Base-by-base conservation (phyloP, 2,797 vertebrate genomes). In the Aplochiton taeniatus region DNA sequence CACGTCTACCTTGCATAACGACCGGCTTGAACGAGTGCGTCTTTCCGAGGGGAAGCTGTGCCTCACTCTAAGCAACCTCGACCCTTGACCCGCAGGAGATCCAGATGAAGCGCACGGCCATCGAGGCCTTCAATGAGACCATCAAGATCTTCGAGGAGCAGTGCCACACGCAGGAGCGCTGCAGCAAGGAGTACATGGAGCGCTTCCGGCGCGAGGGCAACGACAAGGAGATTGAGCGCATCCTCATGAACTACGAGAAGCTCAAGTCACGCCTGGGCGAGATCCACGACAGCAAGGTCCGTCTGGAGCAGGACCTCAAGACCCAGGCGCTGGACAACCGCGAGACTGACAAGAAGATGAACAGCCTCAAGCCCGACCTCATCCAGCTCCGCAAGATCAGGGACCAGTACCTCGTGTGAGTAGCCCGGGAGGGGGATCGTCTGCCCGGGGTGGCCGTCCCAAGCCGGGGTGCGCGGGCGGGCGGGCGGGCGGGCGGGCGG, bases 101-200 rank as follows among this genome's bases (percentile, higher is more conserved):
- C 85, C 97, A 99, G 89, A 97, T 97, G 95, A 99, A 98, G 84
- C 92, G 95, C 63, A 98, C 97, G 0, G 96, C 97, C 73, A 97
- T 98, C 14, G 96, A 98, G 85, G 96, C 96, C 68, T 99, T 99
- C 90, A 98, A 95, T 76, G 96, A 99, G 88, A 99, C 97, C 78
- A 98, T 98, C 88, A 96, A 96, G 91, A 99, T 99, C 84, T 99
- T 99, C 72, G 96, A 99, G 87, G 96, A 98, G 64, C 97, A 98
- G 79, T 97, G 95, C 83, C 93, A 94, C 79, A 94, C 95, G 0
- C 91, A 96, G 76, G 95, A 96, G 75, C 89, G 93, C 60, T 93
- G 94, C 82, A 95, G 94, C 84, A 95, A 95, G 78, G 95, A 96
- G 61, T 94, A 94, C 77, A 93, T 95, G 0, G 95, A 96, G 73